Evolutionary conservation across 1,140 invertebrate genomes (phyloP).

Genomic region (Listronotus bonariensis): DNA sequence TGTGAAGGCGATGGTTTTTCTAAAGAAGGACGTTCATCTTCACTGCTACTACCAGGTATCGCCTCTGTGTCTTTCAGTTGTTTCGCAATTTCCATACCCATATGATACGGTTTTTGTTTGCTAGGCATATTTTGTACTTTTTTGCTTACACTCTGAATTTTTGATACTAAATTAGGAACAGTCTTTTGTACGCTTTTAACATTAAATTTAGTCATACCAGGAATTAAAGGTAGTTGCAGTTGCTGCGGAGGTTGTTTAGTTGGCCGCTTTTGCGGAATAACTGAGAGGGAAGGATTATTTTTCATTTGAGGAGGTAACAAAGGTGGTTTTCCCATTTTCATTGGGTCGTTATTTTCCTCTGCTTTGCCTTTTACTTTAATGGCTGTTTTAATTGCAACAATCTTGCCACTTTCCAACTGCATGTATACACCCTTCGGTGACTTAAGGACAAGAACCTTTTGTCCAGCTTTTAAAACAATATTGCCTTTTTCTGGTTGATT

Average conservation of each 20-base stretch:
- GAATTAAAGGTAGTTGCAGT: constrained; percentile 45
- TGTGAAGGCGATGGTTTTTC: constrained; percentile 1
- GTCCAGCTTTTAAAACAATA: constrained; percentile 88
- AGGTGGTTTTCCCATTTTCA: constrained; percentile 23
- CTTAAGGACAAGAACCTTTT: constrained; percentile 91
- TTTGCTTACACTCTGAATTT: constrained; percentile 44
- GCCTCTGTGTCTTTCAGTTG: constrained; percentile 3
- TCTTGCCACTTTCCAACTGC: constrained; percentile 93
- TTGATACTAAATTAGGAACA: constrained; percentile 50
- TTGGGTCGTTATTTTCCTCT: constrained; percentile 51
- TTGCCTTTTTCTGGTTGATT: constrained; percentile 84
- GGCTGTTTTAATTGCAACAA: constrained; percentile 88
- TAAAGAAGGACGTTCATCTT: constrained; percentile 30
- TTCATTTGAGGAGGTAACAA: constrained; percentile 61
- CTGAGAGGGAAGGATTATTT: constrained; percentile 70
- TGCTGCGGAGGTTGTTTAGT: constrained; percentile 53
- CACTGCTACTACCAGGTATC: constrained; percentile 32
- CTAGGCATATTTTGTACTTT: constrained; percentile 42
- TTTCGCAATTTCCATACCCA: constrained; percentile 49
- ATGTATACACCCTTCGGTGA: constrained; percentile 95
- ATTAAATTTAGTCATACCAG: constrained; percentile 48
- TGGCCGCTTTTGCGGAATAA: constrained; percentile 60
- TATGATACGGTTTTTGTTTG: constrained; percentile 54
- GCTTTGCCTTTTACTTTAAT: constrained; percentile 71
- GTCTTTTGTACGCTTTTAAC: constrained; percentile 53